Conservation (phyloP, 1,140 invertebrate species). For the Stratiolaelaps scimitus region DNA sequence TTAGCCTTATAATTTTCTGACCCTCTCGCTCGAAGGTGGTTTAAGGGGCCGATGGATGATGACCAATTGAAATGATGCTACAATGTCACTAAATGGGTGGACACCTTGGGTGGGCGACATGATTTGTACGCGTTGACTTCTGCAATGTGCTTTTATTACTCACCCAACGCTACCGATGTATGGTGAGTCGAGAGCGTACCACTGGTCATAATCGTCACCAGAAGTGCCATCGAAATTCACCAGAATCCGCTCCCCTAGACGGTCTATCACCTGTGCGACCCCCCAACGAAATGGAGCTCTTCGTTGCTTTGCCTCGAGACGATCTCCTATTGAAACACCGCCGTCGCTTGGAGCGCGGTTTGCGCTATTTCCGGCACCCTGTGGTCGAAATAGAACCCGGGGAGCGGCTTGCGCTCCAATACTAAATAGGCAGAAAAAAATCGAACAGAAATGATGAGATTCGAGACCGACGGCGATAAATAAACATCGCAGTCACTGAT, state of each 20-base stretch:
- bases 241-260: neutral
- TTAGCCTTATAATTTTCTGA: no score
- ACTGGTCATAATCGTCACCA: constrained; percentile 2
- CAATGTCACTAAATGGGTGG: no score
- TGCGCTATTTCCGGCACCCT: neutral
- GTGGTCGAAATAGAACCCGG: neutral
- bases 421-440: no score
- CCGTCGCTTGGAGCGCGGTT: neutral
- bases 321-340: constrained; percentile 6
- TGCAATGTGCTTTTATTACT: neutral
- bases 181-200: neutral
- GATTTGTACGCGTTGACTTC: no score
- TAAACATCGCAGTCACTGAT: no score
- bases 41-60: no score
- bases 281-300: constrained; percentile 6
- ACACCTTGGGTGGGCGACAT: no score
- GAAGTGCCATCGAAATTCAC: neutral
- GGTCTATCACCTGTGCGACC: neutral
- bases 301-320: neutral
- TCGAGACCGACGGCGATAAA: no score
- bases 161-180: constrained; percentile 16
- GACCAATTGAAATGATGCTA: no score
- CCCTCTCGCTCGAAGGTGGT: no score
- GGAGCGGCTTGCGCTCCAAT: constrained; percentile 15
- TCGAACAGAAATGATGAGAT: no score